A percentile compares a stretch with the other conserved stretches of the same genome.
These are phyloP conservation scores for Brachystomella parvula DNA, from an alignment of 1,140 invertebrate genomes.

Conservation along the genomic window DNA sequence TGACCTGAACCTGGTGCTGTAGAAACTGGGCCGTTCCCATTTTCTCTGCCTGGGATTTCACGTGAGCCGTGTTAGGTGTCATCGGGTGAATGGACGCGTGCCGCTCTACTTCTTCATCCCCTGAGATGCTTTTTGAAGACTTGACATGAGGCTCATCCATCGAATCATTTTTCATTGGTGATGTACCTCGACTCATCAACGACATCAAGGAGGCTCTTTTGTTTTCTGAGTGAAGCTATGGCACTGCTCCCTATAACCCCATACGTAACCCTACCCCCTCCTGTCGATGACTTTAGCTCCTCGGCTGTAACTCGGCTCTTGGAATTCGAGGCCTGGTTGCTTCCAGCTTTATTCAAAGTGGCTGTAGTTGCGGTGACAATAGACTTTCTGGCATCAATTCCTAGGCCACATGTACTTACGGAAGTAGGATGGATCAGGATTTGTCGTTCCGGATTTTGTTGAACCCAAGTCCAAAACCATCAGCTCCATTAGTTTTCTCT, in stretches of 20 bases:
- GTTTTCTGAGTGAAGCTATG: neutral
- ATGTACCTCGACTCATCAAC: neutral
- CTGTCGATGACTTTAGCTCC: slow-evolving; percentile 7
- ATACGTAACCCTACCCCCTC: neutral
- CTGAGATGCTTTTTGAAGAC: neutral
- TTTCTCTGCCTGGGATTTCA: slow-evolving; percentile 29
- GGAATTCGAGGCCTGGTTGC: too few species aligned
- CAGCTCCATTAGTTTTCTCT: neutral
- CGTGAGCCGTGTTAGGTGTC: neutral
- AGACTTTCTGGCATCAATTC: slow-evolving; percentile 1
- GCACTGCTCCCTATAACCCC: neutral
- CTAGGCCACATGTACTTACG: neutral
- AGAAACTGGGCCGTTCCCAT: neutral
- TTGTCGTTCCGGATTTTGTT: neutral
- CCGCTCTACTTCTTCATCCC: neutral
- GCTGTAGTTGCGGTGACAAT: too few species aligned
- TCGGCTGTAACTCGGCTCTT: neutral
- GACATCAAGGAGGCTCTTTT: neutral
- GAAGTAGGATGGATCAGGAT: neutral
- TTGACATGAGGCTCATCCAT: neutral
- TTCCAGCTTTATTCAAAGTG: neutral
- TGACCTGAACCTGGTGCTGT: neutral
- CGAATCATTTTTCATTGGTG: neutral
- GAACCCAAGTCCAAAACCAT: neutral
- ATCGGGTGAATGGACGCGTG: neutral